Evolutionary conservation across 2,888 invertebrate genomes (phyloP).

Genomic region (Himalopsyche tibetana): DNA sequence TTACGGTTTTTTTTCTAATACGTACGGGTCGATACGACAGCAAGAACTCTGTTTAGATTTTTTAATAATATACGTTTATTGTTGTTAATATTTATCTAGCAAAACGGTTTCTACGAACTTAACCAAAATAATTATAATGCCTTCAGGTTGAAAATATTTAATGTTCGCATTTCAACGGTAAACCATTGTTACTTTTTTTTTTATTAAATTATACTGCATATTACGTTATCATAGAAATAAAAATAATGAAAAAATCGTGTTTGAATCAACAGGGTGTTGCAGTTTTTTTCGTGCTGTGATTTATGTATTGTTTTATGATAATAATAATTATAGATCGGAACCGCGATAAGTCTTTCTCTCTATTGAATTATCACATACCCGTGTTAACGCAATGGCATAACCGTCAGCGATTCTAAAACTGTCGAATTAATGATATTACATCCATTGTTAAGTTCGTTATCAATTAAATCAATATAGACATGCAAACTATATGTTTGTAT

Average conservation of each 20-base stretch:
- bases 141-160: neutral
- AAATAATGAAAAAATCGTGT: neutral
- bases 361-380: slow-evolving; percentile 15
- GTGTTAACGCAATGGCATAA: neutral
- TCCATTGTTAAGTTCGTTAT: no score
- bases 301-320: slow-evolving; percentile 20
- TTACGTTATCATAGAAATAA: neutral
- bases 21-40: no score
- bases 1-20: no score
- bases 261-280: slow-evolving; percentile 2
- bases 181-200: neutral
- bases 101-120: neutral
- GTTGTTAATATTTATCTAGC: neutral
- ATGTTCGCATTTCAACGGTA: neutral
- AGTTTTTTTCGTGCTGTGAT: slow-evolving; percentile 2
- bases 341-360: neutral
- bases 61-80: neutral
- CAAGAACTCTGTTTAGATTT: neutral
- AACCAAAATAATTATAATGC: neutral
- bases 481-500: no score
- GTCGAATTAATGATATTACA: no score
- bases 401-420: neutral
- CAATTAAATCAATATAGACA: no score
- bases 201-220: neutral
- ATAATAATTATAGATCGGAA: slow-evolving; percentile 10